Conservation (phyloP, 1,140 invertebrate genomes). For the Eriocheir sinensis region DNA sequence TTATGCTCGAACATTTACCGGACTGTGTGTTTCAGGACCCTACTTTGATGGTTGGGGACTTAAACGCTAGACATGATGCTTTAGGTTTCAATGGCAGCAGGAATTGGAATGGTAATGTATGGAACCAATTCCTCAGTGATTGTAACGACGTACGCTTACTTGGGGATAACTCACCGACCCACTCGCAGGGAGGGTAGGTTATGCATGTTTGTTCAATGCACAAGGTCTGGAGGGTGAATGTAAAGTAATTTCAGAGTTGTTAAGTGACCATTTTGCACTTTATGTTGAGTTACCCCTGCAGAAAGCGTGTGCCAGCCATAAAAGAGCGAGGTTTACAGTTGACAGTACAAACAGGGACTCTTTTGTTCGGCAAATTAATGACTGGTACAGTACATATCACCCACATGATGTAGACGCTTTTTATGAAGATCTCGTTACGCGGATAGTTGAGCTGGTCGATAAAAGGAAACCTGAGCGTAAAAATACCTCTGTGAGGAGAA, state of each 20-base stretch:
- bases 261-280: neutral
- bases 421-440: neutral
- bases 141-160: neutral
- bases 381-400: neutral
- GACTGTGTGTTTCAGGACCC: neutral
- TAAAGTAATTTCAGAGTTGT: neutral
- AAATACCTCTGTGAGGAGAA: neutral
- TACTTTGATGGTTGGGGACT: neutral
- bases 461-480: neutral
- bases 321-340: neutral
- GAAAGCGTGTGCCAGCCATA: neutral
- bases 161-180: neutral
- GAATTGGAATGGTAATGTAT: neutral
- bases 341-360: neutral
- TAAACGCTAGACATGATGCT: neutral
- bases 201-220: constrained; percentile 12
- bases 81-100: neutral
- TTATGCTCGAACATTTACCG: neutral
- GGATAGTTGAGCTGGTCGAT: neutral
- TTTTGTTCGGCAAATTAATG: neutral
- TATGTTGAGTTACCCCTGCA: neutral
- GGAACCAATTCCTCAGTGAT: neutral
- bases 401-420: neutral
- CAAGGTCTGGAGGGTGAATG: neutral
- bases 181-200: neutral